Evolutionary conservation across 1,140 invertebrate species (phyloP), one percentile per base, ranked within the genome.

Genomic region (Saccostrea cuccullata): DNA sequence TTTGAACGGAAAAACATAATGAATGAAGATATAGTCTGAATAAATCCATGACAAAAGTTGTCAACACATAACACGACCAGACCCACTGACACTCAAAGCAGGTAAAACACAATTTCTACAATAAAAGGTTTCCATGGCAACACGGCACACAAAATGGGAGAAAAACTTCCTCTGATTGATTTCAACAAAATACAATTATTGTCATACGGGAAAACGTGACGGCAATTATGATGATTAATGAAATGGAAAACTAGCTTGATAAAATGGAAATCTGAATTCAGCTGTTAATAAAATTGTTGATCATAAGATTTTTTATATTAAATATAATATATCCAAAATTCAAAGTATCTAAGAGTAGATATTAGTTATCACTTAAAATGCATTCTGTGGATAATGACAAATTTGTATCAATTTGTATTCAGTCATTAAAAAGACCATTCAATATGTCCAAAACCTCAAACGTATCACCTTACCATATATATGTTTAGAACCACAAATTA

Each of bases 41-140:
- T 77, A 30, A 77, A 77, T 77, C 70, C 70, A 77, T 77, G 9
- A 77, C 23, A 36, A 36, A 23, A 6, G 26, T 36, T 77, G 70
- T 77, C 70, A 77, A 36, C 70, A 77, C 26, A 77, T 40, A 36
- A 36, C 2, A 6, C 9, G 2, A 77, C 70, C 26, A 77, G 70
- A 77, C 13, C 30, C 23, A 12, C 23, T n/a, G 58, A 20, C 26
- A 30, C 26, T 30, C 4, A 30, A 30, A 15, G 11, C 70, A 77
- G 70, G 70, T 77, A 36, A 77, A 30, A 77, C 26, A 64, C n/a
- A 20, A 47, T 20, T 67, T 23, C 60, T 67, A 26, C 70, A 2
- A 12, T 77, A 12, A 77, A 77, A 77, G 70, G 70, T 77, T 77
- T 36, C 70, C 70, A 77, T 77, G 70, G 70, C 12, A 30, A 77